These are phyloP conservation scores for Dipodomys stephensi DNA, from an alignment of 2,113 vertebrate genomes.

Conservation along the genomic window DNA sequence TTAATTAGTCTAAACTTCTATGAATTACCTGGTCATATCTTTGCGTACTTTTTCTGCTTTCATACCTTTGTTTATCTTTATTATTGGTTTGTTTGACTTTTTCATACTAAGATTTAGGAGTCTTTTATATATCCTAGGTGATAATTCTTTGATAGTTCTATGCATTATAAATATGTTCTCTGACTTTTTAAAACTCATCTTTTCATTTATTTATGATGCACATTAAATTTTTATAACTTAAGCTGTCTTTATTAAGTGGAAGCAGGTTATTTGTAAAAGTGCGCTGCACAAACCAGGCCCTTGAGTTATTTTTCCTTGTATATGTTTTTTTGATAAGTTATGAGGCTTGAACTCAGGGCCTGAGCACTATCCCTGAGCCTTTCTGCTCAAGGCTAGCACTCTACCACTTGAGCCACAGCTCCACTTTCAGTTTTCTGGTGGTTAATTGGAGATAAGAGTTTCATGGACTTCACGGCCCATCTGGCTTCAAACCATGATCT, in stretches of 20 bases:
- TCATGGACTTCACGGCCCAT: no score
- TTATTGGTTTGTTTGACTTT: constrained; percentile 22
- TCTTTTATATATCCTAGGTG: neutral
- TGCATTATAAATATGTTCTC: constrained; percentile 44
- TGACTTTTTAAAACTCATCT: constrained; percentile 8
- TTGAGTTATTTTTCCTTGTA: neutral
- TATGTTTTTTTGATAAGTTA: no score
- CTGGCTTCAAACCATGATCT: no score
- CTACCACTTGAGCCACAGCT: no score
- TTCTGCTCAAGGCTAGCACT: no score
- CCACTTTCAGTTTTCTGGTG: no score
- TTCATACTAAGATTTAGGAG: neutral
- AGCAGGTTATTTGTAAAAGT: constrained; percentile 20
- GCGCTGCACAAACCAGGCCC: neutral
- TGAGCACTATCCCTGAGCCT: no score
- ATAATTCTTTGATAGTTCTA: neutral
- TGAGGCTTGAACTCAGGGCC: no score
- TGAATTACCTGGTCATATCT: neutral
- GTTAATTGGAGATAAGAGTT: no score
- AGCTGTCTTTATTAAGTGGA: constrained; percentile 40
- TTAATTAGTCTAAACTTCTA: neutral
- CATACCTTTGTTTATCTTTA: constrained; percentile 7
- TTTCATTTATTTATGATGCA: constrained; percentile 53
- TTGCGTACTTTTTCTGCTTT: neutral
- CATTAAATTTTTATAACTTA: constrained; percentile 48